Evolutionary conservation across 2,888 invertebrate genomes (phyloP), one percentile per base, ranked within the genome.

Genomic region (Blastobasis adustella): DNA sequence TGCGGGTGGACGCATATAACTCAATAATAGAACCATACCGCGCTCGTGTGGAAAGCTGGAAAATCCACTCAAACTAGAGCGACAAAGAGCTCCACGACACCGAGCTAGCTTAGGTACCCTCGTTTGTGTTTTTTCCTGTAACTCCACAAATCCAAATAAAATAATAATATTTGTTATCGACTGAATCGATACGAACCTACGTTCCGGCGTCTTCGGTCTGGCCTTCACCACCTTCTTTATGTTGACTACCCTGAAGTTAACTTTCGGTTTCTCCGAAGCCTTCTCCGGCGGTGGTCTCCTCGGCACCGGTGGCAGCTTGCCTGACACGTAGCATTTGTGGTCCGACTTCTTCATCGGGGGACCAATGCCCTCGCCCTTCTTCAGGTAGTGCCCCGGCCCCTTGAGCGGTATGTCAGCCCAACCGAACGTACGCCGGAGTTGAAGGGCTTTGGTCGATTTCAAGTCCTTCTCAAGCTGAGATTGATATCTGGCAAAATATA

Each of bases 361-460:
- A 0, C 83, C 68, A 41, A 82, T 72, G 0, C 92, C 91, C 41
- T 90, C 76, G 10, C 91, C 89, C 66, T 93, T 94, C 64, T 90
- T 92, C 37, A 94, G 72, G 66, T 88, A 94, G 5, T 91, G 72
- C 2, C 89, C 82, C 0, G 94, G 93, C 10, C 90, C 77, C 49
- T 89, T 88, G 0, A 91, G 60, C 0, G 91, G 91, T 6, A 90
- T 89, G 61, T 92, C 90, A 0, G 94, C 91, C 62, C 91, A 90
- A 0, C 94, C 94, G 89, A 94, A 93, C 0, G 92, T 92, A 46
- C 90, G 90, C 61, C 89, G 90, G 1, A 82, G 67, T 58, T 89
- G 82, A 2, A 78, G 79, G 53, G 63, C 82, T 65, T 87, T 89
- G 40, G 72, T 67, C 55, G 81, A 80, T 61, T 79, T 85, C 38